Percentiles rank a stretch among this genome's conserved stretches.
phyloP scores from a whole-genome alignment of 2,113 vertebrate species.

The Callithrix jacchus region DNA sequence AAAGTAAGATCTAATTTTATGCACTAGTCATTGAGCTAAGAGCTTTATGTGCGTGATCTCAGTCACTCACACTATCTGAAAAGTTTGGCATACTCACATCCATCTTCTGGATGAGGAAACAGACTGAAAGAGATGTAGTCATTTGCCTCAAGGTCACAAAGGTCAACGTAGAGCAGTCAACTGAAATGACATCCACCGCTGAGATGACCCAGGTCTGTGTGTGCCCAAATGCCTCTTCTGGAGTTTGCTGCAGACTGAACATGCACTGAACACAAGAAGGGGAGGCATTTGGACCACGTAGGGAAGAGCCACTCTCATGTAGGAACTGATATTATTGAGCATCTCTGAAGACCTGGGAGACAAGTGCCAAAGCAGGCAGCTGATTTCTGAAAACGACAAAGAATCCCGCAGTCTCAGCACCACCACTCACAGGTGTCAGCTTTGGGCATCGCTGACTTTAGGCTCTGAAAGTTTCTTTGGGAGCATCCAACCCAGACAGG shows the following conservation, averaged over 20 bases:
- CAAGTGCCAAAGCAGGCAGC: not conserved
- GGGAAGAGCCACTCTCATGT: not conserved
- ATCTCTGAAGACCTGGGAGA: not conserved
- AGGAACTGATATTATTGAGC: not conserved
- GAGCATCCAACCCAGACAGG: not conserved
- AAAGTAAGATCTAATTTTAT: conserved; percentile 42
- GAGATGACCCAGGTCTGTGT: not conserved
- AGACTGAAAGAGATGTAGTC: not conserved
- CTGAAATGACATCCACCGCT: not conserved
- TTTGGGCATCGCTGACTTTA: not conserved
- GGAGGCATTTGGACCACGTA: not conserved
- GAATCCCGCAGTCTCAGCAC: not conserved
- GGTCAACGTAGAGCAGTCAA: not conserved
- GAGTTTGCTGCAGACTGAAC: not conserved
- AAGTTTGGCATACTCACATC: conserved; percentile 4
- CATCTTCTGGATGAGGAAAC: not conserved
- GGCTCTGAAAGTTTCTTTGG: not conserved
- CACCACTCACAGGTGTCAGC: not conserved
- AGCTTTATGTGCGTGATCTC: not conserved
- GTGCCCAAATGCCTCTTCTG: not conserved
- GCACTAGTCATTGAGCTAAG: conserved; percentile 21
- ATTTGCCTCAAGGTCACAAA: conserved; percentile 26
- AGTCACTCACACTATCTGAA: not conserved
- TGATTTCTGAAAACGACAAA: not conserved
- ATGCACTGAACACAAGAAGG: not conserved